Evolutionary conservation across 1,140 invertebrate species (phyloP).

Genomic region (Fopius arisanus): DNA sequence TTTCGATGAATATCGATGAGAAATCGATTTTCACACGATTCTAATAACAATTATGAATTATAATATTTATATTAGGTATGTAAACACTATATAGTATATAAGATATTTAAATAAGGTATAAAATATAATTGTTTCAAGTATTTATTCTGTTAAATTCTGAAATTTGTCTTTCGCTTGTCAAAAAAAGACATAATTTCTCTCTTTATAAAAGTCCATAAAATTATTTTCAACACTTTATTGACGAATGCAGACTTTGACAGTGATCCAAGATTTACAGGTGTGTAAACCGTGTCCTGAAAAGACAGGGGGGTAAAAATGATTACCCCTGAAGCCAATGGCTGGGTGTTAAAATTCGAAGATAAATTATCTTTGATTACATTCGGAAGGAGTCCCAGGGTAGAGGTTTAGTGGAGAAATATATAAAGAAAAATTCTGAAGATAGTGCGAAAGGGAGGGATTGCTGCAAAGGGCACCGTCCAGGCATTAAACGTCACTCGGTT

Average conservation of each 20-base stretch:
- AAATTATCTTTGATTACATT: constrained; percentile 22
- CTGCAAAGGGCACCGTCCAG: constrained; percentile 27
- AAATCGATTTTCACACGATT: too few relatives aligned
- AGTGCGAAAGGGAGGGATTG: background rate
- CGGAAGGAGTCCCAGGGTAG: background rate
- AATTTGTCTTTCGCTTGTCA: too few relatives aligned
- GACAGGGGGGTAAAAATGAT: background rate
- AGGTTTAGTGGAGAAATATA: background rate
- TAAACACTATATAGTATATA: too few relatives aligned
- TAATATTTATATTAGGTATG: too few relatives aligned
- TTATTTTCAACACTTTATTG: background rate
- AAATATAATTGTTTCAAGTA: too few relatives aligned
- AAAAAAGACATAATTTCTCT: background rate
- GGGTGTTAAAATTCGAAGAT: background rate
- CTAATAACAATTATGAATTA: too few relatives aligned
- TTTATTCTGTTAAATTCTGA: too few relatives aligned
- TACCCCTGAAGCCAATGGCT: background rate
- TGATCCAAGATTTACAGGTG: background rate
- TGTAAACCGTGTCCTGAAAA: background rate
- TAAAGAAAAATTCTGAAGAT: constrained; percentile 1
- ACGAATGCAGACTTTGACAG: background rate
- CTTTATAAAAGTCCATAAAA: background rate
- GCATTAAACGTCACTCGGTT: constrained; percentile 26
- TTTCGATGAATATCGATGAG: too few relatives aligned
- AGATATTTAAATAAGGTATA: too few relatives aligned